phyloP scores from a whole-genome alignment of 2,888 invertebrate species.

The Cosmopolites sordidus region DNA sequence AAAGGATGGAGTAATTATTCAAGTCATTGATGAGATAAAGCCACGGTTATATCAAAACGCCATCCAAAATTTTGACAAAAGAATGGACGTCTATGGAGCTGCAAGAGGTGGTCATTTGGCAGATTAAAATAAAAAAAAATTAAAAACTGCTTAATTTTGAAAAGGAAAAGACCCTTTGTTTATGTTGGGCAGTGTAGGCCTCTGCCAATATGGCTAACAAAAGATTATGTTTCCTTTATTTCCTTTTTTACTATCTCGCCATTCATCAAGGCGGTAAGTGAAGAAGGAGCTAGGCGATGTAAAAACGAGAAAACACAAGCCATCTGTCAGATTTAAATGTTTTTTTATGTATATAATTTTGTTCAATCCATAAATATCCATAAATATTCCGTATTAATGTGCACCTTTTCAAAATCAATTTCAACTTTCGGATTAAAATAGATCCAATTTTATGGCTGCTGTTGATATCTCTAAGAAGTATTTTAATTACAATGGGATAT shows the following conservation, averaged over 20 bases:
- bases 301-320: constrained; percentile 13
- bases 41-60: too few species aligned
- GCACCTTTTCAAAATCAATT: constrained; percentile 9
- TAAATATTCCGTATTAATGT: constrained; percentile 1
- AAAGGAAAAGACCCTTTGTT: background rate
- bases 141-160: too few species aligned
- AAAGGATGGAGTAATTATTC: too few species aligned
- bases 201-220: constrained; percentile 5
- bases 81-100: too few species aligned
- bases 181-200: background rate
- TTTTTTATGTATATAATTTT: constrained; percentile 2
- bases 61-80: too few species aligned
- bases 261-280: constrained; percentile 16
- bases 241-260: constrained; percentile 15
- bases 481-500: too few species aligned
- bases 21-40: too few species aligned
- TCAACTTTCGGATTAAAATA: background rate
- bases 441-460: background rate
- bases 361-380: constrained; percentile 11
- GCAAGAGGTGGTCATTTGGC: too few species aligned
- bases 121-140: too few species aligned
- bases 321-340: constrained; percentile 9
- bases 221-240: constrained; percentile 19
- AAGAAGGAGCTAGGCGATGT: constrained; percentile 11
- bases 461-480: background rate